These are phyloP conservation scores for Patella vulgata DNA, from an alignment of 1,140 invertebrate species.

Conservation along the genomic window DNA sequence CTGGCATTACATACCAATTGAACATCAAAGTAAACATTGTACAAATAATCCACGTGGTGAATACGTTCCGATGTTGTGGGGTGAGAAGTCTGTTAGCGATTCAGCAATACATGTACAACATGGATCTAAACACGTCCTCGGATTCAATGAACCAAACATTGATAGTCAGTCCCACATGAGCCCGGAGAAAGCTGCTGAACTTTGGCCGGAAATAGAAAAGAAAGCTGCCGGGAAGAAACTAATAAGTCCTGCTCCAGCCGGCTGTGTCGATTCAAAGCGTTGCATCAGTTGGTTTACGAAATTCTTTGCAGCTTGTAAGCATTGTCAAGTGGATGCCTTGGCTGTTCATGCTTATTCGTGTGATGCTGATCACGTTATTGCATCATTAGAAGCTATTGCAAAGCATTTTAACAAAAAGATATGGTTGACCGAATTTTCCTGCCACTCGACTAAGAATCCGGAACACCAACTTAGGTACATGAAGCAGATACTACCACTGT, in stretches of 20 bases:
- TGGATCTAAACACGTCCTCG: neutral
- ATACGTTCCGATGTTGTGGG: slow-evolving; percentile 5
- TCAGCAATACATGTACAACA: neutral
- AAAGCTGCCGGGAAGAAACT: neutral
- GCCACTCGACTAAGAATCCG: slow-evolving; percentile 3
- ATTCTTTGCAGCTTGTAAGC: slow-evolving; percentile 17
- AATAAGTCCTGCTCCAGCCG: neutral
- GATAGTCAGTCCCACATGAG: slow-evolving; percentile 2
- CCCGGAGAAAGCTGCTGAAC: neutral
- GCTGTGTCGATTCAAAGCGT: neutral
- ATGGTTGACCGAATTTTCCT: slow-evolving; percentile 26
- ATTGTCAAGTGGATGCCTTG: slow-evolving; percentile 7
- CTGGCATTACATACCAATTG: neutral
- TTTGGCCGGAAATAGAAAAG: neutral
- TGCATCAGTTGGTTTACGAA: slow-evolving; percentile 7
- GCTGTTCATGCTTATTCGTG: slow-evolving; percentile 17
- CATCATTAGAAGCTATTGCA: slow-evolving; percentile 8
- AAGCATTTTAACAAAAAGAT: slow-evolving; percentile 4
- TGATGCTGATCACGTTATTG: slow-evolving; percentile 6
- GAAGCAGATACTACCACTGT: slow-evolving; percentile 10
- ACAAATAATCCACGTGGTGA: neutral
- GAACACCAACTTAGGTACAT: slow-evolving; percentile 8
- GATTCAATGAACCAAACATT: slow-evolving; percentile 6
- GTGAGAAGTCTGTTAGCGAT: neutral
- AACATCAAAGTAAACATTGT: neutral